Conservation (phyloP, 2,113 vertebrate species). For the Tautogolabrus adspersus region DNA sequence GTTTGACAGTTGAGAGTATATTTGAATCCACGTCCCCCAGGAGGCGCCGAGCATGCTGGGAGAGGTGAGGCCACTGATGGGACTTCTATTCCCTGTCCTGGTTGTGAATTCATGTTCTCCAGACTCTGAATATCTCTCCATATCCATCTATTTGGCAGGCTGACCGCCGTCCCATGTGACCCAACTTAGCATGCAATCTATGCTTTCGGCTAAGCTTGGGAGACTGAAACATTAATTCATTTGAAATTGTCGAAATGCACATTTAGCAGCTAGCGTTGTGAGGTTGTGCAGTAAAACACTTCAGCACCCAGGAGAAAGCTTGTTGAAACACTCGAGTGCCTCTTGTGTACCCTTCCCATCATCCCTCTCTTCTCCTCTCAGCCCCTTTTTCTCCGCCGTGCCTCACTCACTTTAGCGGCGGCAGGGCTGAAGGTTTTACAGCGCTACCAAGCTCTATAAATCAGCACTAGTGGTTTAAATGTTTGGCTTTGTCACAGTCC, state of each 20-base stretch:
- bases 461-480: conserved; percentile 74
- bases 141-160: conserved; percentile 77
- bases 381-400: conserved; percentile 1
- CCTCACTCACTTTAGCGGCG: conserved; percentile 60
- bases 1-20: conserved; percentile 77
- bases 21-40: conserved; percentile 78
- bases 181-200: conserved; percentile 62
- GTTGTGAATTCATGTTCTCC: conserved; percentile 81
- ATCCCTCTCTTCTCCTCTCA: conserved; percentile 38
- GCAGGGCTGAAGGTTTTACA: conserved; percentile 73
- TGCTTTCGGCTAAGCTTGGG: conserved; percentile 55
- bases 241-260: conserved; percentile 65
- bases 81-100: conserved; percentile 81
- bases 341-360: conserved; percentile 56
- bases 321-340: conserved; percentile 44
- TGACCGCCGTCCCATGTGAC: conserved; percentile 69
- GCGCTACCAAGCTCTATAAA: conserved; percentile 75
- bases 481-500: conserved; percentile 81
- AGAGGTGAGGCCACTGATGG: conserved; percentile 82
- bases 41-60: conserved; percentile 75
- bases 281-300: conserved; percentile 54
- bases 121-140: conserved; percentile 75
- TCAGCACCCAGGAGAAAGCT: conserved; percentile 57
- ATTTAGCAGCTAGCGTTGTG: conserved; percentile 59
- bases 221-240: conserved; percentile 66